Conservation (phyloP, 2,888 invertebrate genomes). For the Tryphoninae sp. region DNA sequence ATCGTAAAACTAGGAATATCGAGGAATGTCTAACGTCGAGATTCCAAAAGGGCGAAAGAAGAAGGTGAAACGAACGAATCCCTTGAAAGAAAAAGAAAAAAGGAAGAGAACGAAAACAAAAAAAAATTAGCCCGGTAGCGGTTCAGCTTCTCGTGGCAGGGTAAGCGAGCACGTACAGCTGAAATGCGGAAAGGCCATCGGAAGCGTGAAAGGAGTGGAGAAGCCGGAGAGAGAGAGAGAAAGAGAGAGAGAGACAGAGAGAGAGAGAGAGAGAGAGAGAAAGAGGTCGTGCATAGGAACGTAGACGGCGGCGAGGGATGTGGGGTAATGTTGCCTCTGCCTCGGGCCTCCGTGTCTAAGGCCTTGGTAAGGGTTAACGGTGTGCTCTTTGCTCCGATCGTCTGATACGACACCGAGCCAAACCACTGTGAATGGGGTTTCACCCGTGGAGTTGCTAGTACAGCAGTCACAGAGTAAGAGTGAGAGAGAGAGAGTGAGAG, state of each 20-base stretch:
- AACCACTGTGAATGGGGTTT: slow-evolving; percentile 72
- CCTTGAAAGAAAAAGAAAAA: neutral
- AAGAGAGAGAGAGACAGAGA: neutral
- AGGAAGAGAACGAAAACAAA: neutral
- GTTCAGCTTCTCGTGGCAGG: neutral
- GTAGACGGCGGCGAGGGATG: slow-evolving; percentile 8
- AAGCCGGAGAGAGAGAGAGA: slow-evolving; percentile 4
- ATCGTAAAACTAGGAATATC: too few species aligned
- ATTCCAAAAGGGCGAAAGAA: neutral
- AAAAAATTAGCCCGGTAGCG: neutral
- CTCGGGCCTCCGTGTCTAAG: slow-evolving; percentile 34
- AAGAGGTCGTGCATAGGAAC: slow-evolving; percentile 35
- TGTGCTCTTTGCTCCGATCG: slow-evolving; percentile 47
- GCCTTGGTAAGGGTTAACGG: slow-evolving; percentile 50
- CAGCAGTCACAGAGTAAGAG: slow-evolving; percentile 8
- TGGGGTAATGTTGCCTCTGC: slow-evolving; percentile 28
- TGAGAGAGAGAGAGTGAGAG: neutral
- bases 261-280: slow-evolving; percentile 5
- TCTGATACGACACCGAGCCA: slow-evolving; percentile 72
- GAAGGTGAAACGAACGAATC: neutral
- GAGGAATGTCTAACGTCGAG: neutral
- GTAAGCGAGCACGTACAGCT: neutral
- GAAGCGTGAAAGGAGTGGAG: slow-evolving; percentile 26
- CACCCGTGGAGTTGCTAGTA: slow-evolving; percentile 56
- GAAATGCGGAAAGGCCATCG: slow-evolving; percentile 34